phyloP scores from a whole-genome alignment of 2,888 invertebrate species.

The Amblyjoppa fuscipennis region DNA sequence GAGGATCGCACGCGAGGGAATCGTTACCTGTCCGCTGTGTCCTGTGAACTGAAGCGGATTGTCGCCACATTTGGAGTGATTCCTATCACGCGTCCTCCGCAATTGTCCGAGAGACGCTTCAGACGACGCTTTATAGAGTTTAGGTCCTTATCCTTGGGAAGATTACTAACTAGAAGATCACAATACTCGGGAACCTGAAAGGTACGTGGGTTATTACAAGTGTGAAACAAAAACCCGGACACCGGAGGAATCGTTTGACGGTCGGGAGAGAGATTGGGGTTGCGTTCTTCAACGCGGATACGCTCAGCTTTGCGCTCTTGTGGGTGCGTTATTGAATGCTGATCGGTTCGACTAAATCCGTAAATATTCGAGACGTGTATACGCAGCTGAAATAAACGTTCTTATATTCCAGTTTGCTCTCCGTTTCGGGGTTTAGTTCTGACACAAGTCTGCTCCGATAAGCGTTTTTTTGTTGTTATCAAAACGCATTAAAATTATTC shows the following conservation, averaged over 20 bases:
- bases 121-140: constrained; percentile 86
- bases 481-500: too few species aligned
- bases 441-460: too few species aligned
- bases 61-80: constrained; percentile 89
- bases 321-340: too few species aligned
- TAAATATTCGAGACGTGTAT: too few species aligned
- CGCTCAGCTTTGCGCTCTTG: too few species aligned
- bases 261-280: not conserved
- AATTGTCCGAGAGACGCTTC: constrained; percentile 91
- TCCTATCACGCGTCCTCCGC: constrained; percentile 91
- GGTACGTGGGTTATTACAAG: constrained; percentile 42
- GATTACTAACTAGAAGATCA: constrained; percentile 90
- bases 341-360: too few species aligned
- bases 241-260: not conserved
- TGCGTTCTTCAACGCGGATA: too few species aligned
- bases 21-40: constrained; percentile 90
- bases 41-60: constrained; percentile 90
- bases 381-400: too few species aligned
- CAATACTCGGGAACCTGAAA: constrained; percentile 83
- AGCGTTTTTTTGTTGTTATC: too few species aligned
- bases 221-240: constrained; percentile 29
- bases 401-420: too few species aligned
- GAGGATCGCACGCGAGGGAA: not conserved
- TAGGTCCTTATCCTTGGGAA: constrained; percentile 88
- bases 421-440: too few species aligned